Evolutionary conservation across 2,888 invertebrate species (phyloP), one percentile per base, ranked within the genome.

Genomic region (Autographa pulchrina): DNA sequence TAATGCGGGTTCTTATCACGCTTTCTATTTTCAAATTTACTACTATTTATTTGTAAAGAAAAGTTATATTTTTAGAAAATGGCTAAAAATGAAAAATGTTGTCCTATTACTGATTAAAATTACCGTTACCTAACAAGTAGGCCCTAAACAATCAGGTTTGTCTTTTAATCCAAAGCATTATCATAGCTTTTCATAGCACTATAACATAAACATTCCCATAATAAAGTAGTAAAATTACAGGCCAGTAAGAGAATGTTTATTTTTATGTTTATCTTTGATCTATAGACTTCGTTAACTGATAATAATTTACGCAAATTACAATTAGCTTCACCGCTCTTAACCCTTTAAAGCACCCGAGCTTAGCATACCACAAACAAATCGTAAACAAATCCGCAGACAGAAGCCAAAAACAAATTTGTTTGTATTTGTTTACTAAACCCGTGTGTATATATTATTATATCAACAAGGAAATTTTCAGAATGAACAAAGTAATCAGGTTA

Each of bases 401-500:
- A 68, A 61, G n/a, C 65, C 59, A 31, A 71, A 79, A 68, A 79
- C 73, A 76, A 79, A 62, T 62, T 77, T 62, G 76, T 77, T 74
- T 66, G 62, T 80, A 70, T 71, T 68, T 66, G 60, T 56, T 60
- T 68, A 52, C 38, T 62, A 63, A 43, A 31, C 52, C 64, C 64
- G 38, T 64, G 38, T 56, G 56, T 68, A 68, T 43, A 25, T 25
- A n/a, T n/a, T n/a, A n/a, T n/a, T n/a, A 25, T 25, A 70, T 75
- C 64, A 65, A 74, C 54, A 54, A 71, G 70, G 69, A 72, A 69
- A 71, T 78, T 83, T 74, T 71, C 62, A 65, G 73, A 83, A 84
- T 79, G 82, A 78, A 78, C 77, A 78, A 52, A 35, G 80, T 84
- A 89, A 87, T 86, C 82, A 85, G 89, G 88, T 88, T 89, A 90